These are phyloP conservation scores for Drosophila obscura DNA, from an alignment of 1,140 invertebrate species.

Conservation along the genomic window DNA sequence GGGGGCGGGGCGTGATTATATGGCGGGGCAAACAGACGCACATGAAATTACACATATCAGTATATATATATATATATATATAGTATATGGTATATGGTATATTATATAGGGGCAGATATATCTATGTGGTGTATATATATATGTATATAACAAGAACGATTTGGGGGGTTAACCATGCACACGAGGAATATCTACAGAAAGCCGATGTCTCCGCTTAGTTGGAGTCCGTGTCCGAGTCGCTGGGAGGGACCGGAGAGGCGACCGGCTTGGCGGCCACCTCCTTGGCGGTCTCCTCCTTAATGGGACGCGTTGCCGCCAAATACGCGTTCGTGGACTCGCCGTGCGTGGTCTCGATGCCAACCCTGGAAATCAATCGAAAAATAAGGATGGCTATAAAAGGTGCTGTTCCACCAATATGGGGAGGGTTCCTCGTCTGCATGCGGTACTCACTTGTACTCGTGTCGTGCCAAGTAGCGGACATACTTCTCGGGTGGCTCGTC, in stretches of 20 bases:
- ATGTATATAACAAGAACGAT: conserved; percentile 49
- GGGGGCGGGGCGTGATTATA: too few relatives aligned
- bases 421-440: too few relatives aligned
- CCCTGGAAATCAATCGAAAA: conserved; percentile 84
- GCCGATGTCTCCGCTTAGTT: conserved; percentile 63
- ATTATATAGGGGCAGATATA: conserved; percentile 18
- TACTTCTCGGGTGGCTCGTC: conserved; percentile 99
- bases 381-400: too few relatives aligned
- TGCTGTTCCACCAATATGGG: too few relatives aligned
- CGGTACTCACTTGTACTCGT: conserved; percentile 93
- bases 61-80: conserved; percentile 20
- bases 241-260: conserved; percentile 85
- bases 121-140: conserved; percentile 28
- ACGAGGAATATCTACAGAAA: conserved; percentile 51
- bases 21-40: conserved; percentile 7
- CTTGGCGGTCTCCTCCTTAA: conserved; percentile 83
- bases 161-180: conserved; percentile 36
- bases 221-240: conserved; percentile 85
- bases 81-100: not conserved
- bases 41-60: conserved; percentile 15
- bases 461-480: conserved; percentile 97
- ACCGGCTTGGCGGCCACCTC: conserved; percentile 62
- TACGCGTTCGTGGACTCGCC: conserved; percentile 91
- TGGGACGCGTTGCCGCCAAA: conserved; percentile 87
- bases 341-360: conserved; percentile 93